phyloP scores from a whole-genome alignment of 2,888 invertebrate genomes.

The Drosophila rellima region DNA sequence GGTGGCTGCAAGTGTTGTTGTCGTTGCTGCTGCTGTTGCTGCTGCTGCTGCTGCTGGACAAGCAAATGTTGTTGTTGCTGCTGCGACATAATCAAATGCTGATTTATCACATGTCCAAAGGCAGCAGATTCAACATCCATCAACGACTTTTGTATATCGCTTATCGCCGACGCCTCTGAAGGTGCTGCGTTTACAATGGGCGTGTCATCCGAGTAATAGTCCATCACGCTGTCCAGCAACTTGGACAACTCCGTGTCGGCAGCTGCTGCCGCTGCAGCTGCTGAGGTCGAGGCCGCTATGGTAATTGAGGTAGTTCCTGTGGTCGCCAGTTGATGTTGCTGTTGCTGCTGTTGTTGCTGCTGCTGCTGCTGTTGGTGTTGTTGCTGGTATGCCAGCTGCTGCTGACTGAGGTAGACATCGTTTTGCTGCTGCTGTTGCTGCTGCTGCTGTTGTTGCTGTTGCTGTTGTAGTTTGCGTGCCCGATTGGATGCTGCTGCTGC shows the following conservation, averaged over 20 bases:
- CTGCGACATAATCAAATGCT: conserved; percentile 62
- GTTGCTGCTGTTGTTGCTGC: conserved; percentile 63
- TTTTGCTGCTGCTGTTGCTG: conserved; percentile 79
- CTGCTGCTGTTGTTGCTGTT: conserved; percentile 85
- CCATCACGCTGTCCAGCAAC: conserved; percentile 94
- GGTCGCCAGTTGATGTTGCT: conserved; percentile 70
- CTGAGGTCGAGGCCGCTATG: conserved; percentile 73
- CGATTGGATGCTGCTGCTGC: conserved; percentile 85
- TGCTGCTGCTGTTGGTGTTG: conserved; percentile 72
- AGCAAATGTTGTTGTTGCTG: conserved; percentile 65
- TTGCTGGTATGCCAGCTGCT: conserved; percentile 71
- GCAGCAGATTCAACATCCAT: conserved; percentile 92
- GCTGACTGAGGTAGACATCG: conserved; percentile 85
- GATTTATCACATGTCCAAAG: conserved; percentile 67
- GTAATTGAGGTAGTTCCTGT: conserved; percentile 84
- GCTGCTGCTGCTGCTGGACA: conserved; percentile 57
- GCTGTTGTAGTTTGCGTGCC: conserved; percentile 86
- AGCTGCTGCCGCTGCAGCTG: conserved; percentile 71
- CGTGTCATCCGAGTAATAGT: conserved; percentile 89
- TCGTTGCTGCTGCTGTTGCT: conserved; percentile 64
- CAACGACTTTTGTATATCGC: conserved; percentile 95
- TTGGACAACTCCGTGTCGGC: conserved; percentile 91
- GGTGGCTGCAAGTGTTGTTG: conserved; percentile 77
- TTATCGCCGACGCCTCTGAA: conserved; percentile 88
- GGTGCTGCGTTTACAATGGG: conserved; percentile 76